Evolutionary conservation across 2,113 vertebrate genomes (phyloP), one percentile per base, ranked within the genome.

Genomic region (Serinus canaria): DNA sequence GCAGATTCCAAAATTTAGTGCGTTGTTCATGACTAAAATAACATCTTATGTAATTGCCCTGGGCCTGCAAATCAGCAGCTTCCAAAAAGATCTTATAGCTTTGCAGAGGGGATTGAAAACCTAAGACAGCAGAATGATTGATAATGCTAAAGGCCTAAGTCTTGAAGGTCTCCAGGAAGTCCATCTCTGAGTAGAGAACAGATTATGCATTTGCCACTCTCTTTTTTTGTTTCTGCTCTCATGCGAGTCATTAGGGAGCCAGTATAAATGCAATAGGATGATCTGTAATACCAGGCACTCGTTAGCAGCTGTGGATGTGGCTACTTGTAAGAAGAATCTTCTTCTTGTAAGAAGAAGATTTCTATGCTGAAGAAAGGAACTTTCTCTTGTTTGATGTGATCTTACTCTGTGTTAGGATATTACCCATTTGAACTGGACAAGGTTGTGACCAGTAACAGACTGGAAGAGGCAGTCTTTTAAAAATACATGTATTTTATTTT

Each of bases 31-130:
- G 7, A 92, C 64, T 89, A 55, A 97, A 94, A 89, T 94, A 95
- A 78, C 64, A 52, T 78, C 63, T 94, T 92, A 68, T 44, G 52
- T 93, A 94, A 96, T 87, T 87, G 80, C 44, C 79, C 56, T 78
- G 56, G 52, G 39, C 56, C 64, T 93, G 68, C 86, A 81, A 37
- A 31, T 94, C 92, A 87, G 70, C 76, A 86, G 39, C 67, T 96
- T 95, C 58, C 55, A 66, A 83, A 90, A 81, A 56, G 75, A 89
- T 81, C 56, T 86, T 69, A 27, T 43, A 44, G 60, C 49, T 88
- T 56, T 90, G 83, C 56, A 53, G 83, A 78, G 35, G 27, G 30
- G 39, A 55, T 28, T 89, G 89, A 81, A 75, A 95, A 83, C 33
- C 33, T 55, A 44, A 93, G 67, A 66, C 33, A 66, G 72, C 46